phyloP scores from a whole-genome alignment of 2,113 vertebrate genomes.

The Petrocephalus zakoni region DNA sequence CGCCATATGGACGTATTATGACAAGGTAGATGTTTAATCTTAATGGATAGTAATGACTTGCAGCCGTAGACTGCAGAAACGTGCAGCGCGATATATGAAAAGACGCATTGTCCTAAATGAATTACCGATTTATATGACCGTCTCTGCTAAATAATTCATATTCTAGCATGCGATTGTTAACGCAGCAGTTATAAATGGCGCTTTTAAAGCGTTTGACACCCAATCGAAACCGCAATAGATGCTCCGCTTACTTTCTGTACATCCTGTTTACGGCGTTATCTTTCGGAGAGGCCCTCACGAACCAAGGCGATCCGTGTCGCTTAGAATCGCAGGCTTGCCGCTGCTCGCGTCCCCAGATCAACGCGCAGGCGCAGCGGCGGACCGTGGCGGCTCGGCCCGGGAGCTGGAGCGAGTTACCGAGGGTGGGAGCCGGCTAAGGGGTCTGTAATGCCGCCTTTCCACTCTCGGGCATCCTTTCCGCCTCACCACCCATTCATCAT shows the following conservation, averaged over 20 bases:
- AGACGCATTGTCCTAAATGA: not conserved
- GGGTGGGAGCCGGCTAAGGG: not conserved
- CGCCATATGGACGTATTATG: not conserved
- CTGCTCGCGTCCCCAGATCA: not conserved
- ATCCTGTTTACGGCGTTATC: conserved; percentile 7
- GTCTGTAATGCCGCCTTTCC: not conserved
- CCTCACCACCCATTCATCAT: not conserved
- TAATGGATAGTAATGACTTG: not conserved
- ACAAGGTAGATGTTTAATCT: not conserved
- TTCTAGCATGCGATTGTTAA: not conserved
- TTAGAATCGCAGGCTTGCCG: not conserved
- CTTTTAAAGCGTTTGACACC: not conserved
- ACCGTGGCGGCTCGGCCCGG: not conserved
- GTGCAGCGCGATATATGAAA: not conserved
- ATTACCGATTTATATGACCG: not conserved
- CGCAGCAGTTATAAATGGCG: not conserved
- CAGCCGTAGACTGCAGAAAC: not conserved
- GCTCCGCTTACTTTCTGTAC: not conserved
- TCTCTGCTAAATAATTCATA: not conserved
- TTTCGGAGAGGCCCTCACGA: not conserved
- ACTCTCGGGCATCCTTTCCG: not conserved
- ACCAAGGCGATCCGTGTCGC: not conserved
- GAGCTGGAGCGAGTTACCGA: not conserved
- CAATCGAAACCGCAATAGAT: not conserved
- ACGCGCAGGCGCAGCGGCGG: not conserved